Evolutionary conservation across 2,888 invertebrate species (phyloP), one percentile per base, ranked within the genome.

Genomic region (Leucozona laternaria): DNA sequence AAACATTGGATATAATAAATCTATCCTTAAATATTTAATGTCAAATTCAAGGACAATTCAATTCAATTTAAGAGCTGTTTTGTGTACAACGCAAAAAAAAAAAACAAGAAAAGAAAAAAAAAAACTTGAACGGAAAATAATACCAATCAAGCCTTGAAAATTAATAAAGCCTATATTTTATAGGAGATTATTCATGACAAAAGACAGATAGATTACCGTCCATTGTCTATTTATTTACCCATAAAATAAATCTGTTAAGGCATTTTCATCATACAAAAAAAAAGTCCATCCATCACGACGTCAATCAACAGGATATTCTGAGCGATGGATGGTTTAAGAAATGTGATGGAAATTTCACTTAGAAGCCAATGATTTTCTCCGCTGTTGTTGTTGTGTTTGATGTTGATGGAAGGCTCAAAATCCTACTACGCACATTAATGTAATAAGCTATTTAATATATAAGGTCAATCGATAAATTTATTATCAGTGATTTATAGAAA

Each of bases 191-290:
- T 57, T 77, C 70, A 48, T 48, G 48, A 50, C 81, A 81, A 55
- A 53, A 78, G 72, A 72, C 78, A 78, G 82, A 82, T 81, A 78
- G 82, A 82, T 81, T 81, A 81, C 62, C 25, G 58, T 72, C 72
- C 72, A 50, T 77, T 81, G 77, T 50, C 70, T 37, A 72, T 66
- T 60, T 66, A 78, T 71, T 66, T 82, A 31, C 64, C 71, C 72
- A 66, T 77, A 60, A 78, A 72, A 66, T 66, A 72, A 82, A 78
- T 78, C 58, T 71, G 50, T 34, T 66, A 31, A 34, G 43, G 43
- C 71, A 13, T 40, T 55, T 55, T 58, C 17, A 13, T 57, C n/a
- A 45, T n/a, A 31, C 10, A 15, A 37, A 15, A 37, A 60, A 60
- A 50, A 48, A 71, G 50, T 43, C 66, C 43, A 82, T 82, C 78